Conservation (phyloP, 2,113 vertebrate genomes). For the Corapipo altera region DNA sequence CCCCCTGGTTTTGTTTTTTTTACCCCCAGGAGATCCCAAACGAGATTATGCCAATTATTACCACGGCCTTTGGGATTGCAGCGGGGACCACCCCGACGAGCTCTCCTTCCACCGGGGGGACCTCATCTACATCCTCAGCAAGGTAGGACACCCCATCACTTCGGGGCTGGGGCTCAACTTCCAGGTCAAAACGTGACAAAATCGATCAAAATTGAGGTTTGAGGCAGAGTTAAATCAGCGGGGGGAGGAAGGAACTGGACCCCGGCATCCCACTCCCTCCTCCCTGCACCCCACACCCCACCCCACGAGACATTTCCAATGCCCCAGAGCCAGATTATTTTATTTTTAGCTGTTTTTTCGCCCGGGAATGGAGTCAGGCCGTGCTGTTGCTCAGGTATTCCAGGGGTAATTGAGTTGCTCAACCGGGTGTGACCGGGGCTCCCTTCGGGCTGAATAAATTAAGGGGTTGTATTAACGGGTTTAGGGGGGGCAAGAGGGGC, state of each 20-base stretch:
- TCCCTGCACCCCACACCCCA: fast-evolving
- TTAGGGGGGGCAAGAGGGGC: neutral
- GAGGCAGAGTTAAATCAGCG: too few relatives aligned
- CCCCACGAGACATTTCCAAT: slow-evolving; percentile 53
- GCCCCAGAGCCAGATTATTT: slow-evolving; percentile 61
- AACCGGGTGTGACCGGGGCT: slow-evolving; percentile 79
- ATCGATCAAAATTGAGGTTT: neutral
- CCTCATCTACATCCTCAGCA: slow-evolving; percentile 90
- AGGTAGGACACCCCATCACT: slow-evolving; percentile 72
- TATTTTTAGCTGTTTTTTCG: neutral
- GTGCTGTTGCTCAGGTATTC: slow-evolving; percentile 81
- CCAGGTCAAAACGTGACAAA: neutral
- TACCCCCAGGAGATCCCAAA: slow-evolving; percentile 21
- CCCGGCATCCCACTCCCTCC: neutral
- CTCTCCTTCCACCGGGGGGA: slow-evolving; percentile 90
- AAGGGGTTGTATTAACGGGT: slow-evolving; percentile 42
- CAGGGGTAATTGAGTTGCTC: slow-evolving; percentile 84
- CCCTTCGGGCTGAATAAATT: slow-evolving; percentile 81
- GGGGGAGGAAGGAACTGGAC: neutral
- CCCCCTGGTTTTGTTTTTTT: neutral
- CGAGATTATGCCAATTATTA: slow-evolving; percentile 84
- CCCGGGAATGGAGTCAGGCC: slow-evolving; percentile 78
- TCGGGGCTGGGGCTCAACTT: fast-evolving
- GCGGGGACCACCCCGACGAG: slow-evolving; percentile 83
- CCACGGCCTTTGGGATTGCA: slow-evolving; percentile 91